Evolutionary conservation across 2,797 vertebrate species (phyloP).

Genomic region (Melanotaenia parkinsoni): DNA sequence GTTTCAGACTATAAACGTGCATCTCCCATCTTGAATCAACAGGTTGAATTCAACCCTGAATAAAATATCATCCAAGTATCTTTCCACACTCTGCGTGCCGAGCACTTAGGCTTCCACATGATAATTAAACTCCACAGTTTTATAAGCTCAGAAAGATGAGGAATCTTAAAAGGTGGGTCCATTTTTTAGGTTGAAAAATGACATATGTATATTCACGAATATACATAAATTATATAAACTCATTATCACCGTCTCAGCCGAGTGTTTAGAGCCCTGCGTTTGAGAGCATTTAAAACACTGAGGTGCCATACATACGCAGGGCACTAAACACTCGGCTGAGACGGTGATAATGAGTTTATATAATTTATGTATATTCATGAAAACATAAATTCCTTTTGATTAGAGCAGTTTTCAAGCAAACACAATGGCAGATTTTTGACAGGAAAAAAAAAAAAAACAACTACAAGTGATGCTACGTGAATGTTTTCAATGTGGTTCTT

Average conservation of each 20-base stretch:
- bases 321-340: background rate
- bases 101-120: constrained; percentile 34
- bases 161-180: background rate
- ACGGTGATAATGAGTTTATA: background rate
- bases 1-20: constrained; percentile 25
- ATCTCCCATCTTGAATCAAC: constrained; percentile 35
- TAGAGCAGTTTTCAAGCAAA: no score
- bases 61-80: constrained; percentile 1
- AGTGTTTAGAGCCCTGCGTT: background rate
- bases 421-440: no score
- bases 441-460: background rate
- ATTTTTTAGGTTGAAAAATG: background rate
- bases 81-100: constrained; percentile 14
- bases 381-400: no score
- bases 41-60: constrained; percentile 47
- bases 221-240: background rate
- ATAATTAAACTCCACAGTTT: constrained; percentile 36
- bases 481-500: no score
- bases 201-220: no score
- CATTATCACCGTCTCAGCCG: background rate
- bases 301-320: background rate
- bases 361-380: no score
- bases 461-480: no score
- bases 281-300: no score
- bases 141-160: constrained; percentile 17